phyloP scores from a whole-genome alignment of 2,797 vertebrate genomes.

The Enteromius fasciolatus region DNA sequence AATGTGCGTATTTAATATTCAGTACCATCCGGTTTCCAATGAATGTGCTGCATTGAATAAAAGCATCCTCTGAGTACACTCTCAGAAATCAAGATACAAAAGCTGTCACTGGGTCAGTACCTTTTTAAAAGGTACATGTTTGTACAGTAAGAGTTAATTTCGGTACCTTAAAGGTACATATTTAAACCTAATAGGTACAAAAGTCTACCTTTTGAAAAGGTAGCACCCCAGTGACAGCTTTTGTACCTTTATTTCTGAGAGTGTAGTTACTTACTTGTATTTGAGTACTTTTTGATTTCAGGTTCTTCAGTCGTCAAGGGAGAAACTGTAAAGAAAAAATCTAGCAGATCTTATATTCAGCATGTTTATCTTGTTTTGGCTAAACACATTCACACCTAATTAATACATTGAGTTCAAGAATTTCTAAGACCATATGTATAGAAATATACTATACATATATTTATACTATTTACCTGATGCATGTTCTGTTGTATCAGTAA shows the following conservation, averaged over 20 bases:
- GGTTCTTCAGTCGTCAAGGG: not conserved
- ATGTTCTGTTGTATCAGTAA: not conserved
- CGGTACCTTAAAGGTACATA: no score
- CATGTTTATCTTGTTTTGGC: not conserved
- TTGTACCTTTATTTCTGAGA: no score
- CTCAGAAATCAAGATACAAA: no score
- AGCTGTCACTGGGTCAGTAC: no score
- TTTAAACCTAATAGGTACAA: no score
- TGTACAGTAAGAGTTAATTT: no score
- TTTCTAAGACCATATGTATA: not conserved
- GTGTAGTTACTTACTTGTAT: conserved; percentile 1
- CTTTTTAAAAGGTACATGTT: no score
- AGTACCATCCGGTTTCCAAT: no score
- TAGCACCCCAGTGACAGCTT: no score
- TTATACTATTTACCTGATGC: not conserved
- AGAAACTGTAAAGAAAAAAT: not conserved
- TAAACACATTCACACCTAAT: not conserved
- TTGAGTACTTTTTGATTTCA: not conserved
- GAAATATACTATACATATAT: not conserved
- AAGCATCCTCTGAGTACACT: no score
- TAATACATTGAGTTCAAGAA: not conserved
- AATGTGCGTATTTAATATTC: not conserved
- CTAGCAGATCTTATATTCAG: not conserved
- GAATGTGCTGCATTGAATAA: not conserved
- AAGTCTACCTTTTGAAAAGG: no score